Base-by-base conservation (phyloP, 2,888 invertebrate genomes). In the Eupithecia vulgata region DNA sequence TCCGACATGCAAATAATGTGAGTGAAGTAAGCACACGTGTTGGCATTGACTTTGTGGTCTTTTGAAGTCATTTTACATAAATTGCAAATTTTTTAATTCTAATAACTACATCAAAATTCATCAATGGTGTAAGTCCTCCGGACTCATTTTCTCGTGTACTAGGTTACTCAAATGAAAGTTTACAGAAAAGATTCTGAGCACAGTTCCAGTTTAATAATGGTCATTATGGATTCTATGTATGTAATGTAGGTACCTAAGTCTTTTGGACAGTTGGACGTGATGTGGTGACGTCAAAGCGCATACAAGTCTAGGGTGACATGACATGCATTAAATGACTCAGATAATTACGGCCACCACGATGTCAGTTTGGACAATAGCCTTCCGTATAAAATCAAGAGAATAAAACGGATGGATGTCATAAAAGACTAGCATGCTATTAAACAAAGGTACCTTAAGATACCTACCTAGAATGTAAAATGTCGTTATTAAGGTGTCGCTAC, bases 271-370 rank as follows among this genome's bases (percentile, higher is more conserved):
- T 3, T 52, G 21, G 48, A 52, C 10, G 48, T 52, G 48, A 10
- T 52, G n/a, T 52, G 8, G n/a, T 52, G 48, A 25, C 57, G 25
- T 57, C 25, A 25, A 57, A 25, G 25, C 57, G 25, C 57, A 25
- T 57, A 57, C 12, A 57, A 1, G 57, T 25, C 12, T 25, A 5
- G 12, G 57, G 48, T 52, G 48, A n/a, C 52, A 25, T 52, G 48
- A 48, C 52, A 52, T 52, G 21, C 21, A 52, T 52, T 4, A 57
- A n/a, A 57, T 57, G 57, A 57, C 37, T 35, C 34, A 35, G 67
- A 70, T 79, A 79, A 80, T 81, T 74, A 72, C 75, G 2, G 37
- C 17, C n/a, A 64, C 35, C 76, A 75, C 67, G 71, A 61, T 72
- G 68, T 66, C 71, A 71, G 57, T 70, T 61, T 67, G 70, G 67